Percentiles rank a stretch among this genome's conserved stretches.
Evolutionary conservation across 2,888 invertebrate species (phyloP).

Genomic region (Syrphus vitripennis): DNA sequence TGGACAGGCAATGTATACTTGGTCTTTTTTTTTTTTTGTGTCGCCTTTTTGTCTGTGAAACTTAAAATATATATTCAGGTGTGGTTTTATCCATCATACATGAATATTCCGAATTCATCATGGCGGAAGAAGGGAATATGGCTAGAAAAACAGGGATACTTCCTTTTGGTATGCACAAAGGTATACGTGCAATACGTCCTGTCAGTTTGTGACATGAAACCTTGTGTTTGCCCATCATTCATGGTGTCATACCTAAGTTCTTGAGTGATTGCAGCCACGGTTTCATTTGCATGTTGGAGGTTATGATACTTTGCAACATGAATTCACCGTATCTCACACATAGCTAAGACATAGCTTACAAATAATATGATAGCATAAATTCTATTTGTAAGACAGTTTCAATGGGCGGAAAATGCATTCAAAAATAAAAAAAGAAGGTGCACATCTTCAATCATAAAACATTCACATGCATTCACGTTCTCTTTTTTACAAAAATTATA

Average conservation of each 20-base stretch:
- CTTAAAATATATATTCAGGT: neutral
- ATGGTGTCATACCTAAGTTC: constrained; percentile 30
- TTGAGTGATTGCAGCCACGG: constrained; percentile 51
- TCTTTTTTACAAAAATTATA: too few species aligned
- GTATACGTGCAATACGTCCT: constrained; percentile 1
- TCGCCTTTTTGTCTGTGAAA: neutral
- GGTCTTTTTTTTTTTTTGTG: neutral
- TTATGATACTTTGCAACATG: constrained; percentile 28
- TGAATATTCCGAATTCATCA: neutral
- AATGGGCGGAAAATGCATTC: constrained; percentile 15
- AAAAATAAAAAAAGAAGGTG: constrained; percentile 2
- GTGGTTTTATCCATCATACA: neutral
- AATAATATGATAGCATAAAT: constrained; percentile 49
- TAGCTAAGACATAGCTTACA: constrained; percentile 23
- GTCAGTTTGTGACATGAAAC: constrained; percentile 36
- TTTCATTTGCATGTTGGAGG: constrained; percentile 51
- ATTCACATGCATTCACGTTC: neutral
- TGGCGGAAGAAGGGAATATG: too few species aligned
- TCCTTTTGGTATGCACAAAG: neutral
- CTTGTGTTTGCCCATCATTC: constrained; percentile 43
- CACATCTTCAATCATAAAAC: neutral
- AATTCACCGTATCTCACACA: neutral
- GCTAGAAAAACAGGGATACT: neutral
- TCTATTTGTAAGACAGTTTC: constrained; percentile 35
- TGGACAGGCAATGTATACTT: neutral